A percentile compares a stretch with the other conserved stretches of the same genome.
Evolutionary conservation across 2,113 vertebrate species (phyloP).

Genomic region (Alaudala cheleensis): DNA sequence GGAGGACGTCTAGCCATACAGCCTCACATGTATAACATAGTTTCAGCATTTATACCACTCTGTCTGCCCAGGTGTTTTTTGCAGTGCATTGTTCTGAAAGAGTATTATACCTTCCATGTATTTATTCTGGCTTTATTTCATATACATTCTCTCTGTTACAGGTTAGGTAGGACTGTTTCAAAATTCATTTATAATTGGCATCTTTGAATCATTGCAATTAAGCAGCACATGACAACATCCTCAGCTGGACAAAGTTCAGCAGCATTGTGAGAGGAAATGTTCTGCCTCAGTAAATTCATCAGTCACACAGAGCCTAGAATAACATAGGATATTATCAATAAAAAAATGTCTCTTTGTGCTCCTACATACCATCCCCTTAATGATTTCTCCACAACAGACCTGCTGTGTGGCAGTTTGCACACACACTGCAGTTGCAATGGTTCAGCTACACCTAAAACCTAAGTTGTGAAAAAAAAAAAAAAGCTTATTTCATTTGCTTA

Average conservation of each 20-base stretch:
- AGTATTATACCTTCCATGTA: not conserved
- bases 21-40: rapidly evolving
- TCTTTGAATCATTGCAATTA: not conserved
- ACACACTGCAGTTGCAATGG: rapidly evolving
- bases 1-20: not conserved
- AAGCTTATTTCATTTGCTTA: not conserved
- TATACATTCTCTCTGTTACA: not conserved
- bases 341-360: not conserved
- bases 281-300: not conserved
- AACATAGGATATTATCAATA: not conserved
- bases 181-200: not conserved
- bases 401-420: not conserved
- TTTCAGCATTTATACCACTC: not conserved
- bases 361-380: not conserved
- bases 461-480: not conserved
- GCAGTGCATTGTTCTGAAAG: not conserved
- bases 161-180: not conserved
- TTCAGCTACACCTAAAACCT: not conserved
- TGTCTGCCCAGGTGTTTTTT: not conserved
- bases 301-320: not conserved
- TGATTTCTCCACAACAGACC: not conserved
- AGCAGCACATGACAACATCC: not conserved
- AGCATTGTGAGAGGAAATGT: not conserved
- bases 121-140: not conserved
- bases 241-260: not conserved